These are phyloP conservation scores for Lasioglossum albipes DNA, from an alignment of 1,140 invertebrate species.

Conservation along the genomic window DNA sequence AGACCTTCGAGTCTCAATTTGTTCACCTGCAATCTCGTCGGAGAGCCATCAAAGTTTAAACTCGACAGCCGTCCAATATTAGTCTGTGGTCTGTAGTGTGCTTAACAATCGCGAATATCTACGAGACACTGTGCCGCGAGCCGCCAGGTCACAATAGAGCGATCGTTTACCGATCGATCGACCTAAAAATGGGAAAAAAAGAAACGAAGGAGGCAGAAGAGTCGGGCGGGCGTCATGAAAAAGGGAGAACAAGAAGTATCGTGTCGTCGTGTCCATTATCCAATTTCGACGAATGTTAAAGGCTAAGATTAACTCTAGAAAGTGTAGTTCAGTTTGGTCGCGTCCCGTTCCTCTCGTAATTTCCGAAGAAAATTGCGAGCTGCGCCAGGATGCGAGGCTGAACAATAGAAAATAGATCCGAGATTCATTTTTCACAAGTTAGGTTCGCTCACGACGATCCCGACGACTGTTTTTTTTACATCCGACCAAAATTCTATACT, in stretches of 20 bases:
- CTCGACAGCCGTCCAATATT: background rate
- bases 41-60: too few species aligned
- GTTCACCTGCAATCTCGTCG: background rate
- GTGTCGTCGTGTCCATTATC: background rate
- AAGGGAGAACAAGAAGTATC: background rate
- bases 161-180: background rate
- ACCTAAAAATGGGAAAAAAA: background rate
- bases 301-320: slow-evolving; percentile 19
- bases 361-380: too few species aligned
- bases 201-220: background rate
- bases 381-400: background rate
- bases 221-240: background rate
- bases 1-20: background rate
- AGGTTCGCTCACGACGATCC: background rate
- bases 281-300: slow-evolving; percentile 23
- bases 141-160: background rate
- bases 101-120: background rate
- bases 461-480: background rate
- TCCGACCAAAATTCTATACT: too few species aligned
- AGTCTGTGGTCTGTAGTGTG: background rate
- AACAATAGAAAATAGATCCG: background rate
- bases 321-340: slow-evolving; percentile 15
- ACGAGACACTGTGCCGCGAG: slow-evolving; percentile 7
- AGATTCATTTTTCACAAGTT: background rate
- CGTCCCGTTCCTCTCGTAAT: background rate